A percentile compares a stretch with the other conserved stretches of the same genome.
Conservation (phyloP, 2,797 vertebrate species). For the Catostomus latipinnis region DNA sequence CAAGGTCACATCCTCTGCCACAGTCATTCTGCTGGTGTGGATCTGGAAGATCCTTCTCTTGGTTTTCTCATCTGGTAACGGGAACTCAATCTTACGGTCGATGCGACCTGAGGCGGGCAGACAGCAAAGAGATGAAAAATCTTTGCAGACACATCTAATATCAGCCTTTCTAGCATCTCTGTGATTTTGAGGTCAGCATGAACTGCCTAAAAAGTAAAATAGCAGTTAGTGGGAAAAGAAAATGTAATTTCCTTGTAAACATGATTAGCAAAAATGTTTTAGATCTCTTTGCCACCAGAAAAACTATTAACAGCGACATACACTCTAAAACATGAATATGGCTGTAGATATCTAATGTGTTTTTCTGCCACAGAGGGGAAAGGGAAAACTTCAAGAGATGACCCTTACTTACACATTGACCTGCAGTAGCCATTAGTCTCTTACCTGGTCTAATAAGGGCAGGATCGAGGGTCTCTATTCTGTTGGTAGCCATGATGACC, state of each 20-base stretch:
- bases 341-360: neutral
- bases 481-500: slow-evolving; percentile 98
- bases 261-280: neutral
- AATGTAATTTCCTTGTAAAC: neutral
- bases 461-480: slow-evolving; percentile 96
- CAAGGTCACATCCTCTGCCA: slow-evolving; percentile 91
- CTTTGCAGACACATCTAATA: neutral
- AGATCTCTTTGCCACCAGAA: neutral
- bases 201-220: neutral
- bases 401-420: neutral
- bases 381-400: neutral
- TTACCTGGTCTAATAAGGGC: slow-evolving; percentile 95
- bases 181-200: neutral
- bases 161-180: neutral
- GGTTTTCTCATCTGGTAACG: slow-evolving; percentile 94
- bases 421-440: slow-evolving; percentile 8
- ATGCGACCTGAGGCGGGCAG: slow-evolving; percentile 84
- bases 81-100: slow-evolving; percentile 96
- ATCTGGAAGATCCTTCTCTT: slow-evolving; percentile 97
- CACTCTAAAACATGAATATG: neutral
- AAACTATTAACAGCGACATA: neutral
- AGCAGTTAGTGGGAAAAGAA: neutral
- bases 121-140: neutral
- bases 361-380: neutral
- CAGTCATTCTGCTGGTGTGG: slow-evolving; percentile 95